Conservation (phyloP, 2,113 vertebrate genomes). For the Podarcis cretensis region DNA sequence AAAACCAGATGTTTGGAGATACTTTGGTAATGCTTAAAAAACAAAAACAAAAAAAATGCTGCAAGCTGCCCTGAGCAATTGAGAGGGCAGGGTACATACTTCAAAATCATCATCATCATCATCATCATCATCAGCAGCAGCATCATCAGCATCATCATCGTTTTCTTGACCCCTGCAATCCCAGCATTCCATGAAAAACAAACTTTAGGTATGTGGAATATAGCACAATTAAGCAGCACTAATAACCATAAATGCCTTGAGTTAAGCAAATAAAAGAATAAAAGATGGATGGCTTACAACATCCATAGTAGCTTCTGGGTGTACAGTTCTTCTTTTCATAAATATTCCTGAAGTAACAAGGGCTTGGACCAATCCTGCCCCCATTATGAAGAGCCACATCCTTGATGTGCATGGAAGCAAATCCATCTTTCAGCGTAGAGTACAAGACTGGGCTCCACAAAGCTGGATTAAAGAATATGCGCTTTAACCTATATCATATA, state of each 20-base stretch:
- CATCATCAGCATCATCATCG: no score
- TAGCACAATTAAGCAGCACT: no score
- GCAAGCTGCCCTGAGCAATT: neutral
- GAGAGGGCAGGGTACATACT: neutral
- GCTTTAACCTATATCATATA: neutral
- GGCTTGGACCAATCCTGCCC: neutral
- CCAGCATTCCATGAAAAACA: neutral
- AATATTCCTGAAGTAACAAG: neutral
- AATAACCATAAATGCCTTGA: neutral
- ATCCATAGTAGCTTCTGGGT: slow-evolving; percentile 73
- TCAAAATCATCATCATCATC: no score
- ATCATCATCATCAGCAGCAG: no score
- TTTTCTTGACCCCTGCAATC: neutral
- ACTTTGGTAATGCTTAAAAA: no score
- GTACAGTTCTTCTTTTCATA: slow-evolving; percentile 9
- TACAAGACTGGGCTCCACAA: neutral
- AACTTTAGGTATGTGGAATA: neutral
- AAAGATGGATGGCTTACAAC: slow-evolving; percentile 64
- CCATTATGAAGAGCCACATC: slow-evolving; percentile 39
- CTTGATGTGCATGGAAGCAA: neutral
- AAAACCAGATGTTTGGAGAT: no score
- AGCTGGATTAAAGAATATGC: neutral
- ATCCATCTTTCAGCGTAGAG: neutral
- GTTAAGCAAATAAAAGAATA: neutral
- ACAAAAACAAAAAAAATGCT: neutral